Base-by-base conservation (phyloP, 2,888 invertebrate genomes). In the Spilarctia lutea region DNA sequence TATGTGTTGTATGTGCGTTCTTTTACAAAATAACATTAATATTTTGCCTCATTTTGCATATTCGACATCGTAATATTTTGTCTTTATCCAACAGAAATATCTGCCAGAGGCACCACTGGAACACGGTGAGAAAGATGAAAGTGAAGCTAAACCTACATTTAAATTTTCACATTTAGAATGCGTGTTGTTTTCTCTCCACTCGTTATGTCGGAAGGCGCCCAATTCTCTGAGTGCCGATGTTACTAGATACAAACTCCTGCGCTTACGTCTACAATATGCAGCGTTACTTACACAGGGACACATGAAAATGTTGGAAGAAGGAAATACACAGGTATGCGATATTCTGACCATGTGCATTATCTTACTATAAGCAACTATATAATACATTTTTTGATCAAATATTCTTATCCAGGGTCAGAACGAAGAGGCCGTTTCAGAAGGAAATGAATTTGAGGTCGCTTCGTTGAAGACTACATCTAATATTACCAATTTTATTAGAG, bases 91-190 rank as follows among this genome's bases (percentile, higher is more conserved):
- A 60, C 91, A 98, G 98, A 97, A 97, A 83, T 98, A 98, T 88
- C 97, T 99, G 97, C 99, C 99, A 8, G 96, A 98, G 83, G 99
- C 99, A 30, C 98, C 99, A 74, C 93, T 97, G 73, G 97, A 97
- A 81, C 83, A 65, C 42, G 13, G 6, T 42, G 42, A 42, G 11
- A 13, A 96, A 81, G 96, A 96, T 10, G 82, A 79, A 71, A 96
- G 96, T 72, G 94, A 94, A 39, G 72, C 81, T 8, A 90, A 92
- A 65, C 42, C 35, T 35, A 4, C 35, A 35, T 96, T 99, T 70
- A 98, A 99, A 91, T 99, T 99, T 90, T 98, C 99, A 60, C 98
- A 98, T 89, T 98, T 99, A 3, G 99, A 99, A 94, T 99, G 99
- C 95, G 96, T 99, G 60, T 96, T 99, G 85, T 99, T 96, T 89